Conservation (phyloP, 1,140 invertebrate species). For the Papilio helenus region DNA sequence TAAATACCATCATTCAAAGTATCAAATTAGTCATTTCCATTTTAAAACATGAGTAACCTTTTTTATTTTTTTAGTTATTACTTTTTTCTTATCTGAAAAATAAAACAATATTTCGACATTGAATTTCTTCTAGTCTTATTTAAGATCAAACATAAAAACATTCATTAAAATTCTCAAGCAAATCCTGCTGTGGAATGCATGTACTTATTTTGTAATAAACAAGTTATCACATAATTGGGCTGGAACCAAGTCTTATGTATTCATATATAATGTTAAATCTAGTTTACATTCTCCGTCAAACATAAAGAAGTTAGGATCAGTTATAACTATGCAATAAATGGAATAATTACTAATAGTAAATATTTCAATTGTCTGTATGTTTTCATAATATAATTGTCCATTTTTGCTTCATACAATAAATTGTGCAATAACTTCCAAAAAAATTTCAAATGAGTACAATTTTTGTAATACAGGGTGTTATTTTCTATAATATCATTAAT, state of each 20-base stretch:
- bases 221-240: slow-evolving; percentile 30
- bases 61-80: slow-evolving; percentile 29
- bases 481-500: slow-evolving; percentile 37
- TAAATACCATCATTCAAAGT: slow-evolving; percentile 2
- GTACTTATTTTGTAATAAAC: slow-evolving; percentile 24
- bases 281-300: slow-evolving; percentile 18
- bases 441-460: slow-evolving; percentile 38
- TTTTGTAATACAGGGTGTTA: slow-evolving; percentile 44
- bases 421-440: slow-evolving; percentile 24
- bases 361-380: background rate
- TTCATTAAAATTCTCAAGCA: slow-evolving; percentile 1
- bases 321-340: background rate
- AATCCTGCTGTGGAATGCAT: background rate
- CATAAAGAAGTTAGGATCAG: background rate
- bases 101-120: slow-evolving; percentile 21
- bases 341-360: background rate
- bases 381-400: background rate
- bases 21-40: slow-evolving; percentile 28
- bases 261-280: slow-evolving; percentile 14
- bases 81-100: slow-evolving; percentile 31
- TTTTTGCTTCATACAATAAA: slow-evolving; percentile 26
- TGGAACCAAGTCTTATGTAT: slow-evolving; percentile 31
- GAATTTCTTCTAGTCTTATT: slow-evolving; percentile 34
- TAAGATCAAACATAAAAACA: slow-evolving; percentile 31
- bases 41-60: background rate